Conservation (phyloP, 2,888 invertebrate species). For the Aricia artaxerxes region DNA sequence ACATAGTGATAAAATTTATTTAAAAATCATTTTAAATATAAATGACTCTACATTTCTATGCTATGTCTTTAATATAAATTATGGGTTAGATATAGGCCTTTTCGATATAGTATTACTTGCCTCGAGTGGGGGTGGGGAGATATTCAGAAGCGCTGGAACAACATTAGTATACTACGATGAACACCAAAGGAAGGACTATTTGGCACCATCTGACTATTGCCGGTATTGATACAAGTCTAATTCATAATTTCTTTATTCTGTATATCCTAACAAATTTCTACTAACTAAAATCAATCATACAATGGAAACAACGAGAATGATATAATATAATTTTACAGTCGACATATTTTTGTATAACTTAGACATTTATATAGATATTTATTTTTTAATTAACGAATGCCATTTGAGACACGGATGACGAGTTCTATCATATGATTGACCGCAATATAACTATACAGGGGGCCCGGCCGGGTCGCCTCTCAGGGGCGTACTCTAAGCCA, state of each 20-base stretch:
- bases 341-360: background rate
- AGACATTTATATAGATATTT: background rate
- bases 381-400: background rate
- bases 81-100: conserved; percentile 8
- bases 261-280: conserved; percentile 41
- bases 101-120: conserved; percentile 20
- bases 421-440: conserved; percentile 31
- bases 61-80: background rate
- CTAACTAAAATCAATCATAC: conserved; percentile 39
- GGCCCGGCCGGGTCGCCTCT: conserved; percentile 47
- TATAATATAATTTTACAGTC: background rate
- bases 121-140: conserved; percentile 25
- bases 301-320: conserved; percentile 38
- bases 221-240: conserved; percentile 38
- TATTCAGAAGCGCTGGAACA: conserved; percentile 35
- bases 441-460: conserved; percentile 34
- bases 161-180: conserved; percentile 37
- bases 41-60: conserved; percentile 8
- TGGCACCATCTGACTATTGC: conserved; percentile 45
- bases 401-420: background rate
- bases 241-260: conserved; percentile 38
- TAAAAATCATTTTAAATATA: background rate
- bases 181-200: conserved; percentile 44
- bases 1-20: background rate
- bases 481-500: conserved; percentile 70